Evolutionary conservation across 2,113 vertebrate species (phyloP).

Genomic region (Vulpes vulpes): DNA sequence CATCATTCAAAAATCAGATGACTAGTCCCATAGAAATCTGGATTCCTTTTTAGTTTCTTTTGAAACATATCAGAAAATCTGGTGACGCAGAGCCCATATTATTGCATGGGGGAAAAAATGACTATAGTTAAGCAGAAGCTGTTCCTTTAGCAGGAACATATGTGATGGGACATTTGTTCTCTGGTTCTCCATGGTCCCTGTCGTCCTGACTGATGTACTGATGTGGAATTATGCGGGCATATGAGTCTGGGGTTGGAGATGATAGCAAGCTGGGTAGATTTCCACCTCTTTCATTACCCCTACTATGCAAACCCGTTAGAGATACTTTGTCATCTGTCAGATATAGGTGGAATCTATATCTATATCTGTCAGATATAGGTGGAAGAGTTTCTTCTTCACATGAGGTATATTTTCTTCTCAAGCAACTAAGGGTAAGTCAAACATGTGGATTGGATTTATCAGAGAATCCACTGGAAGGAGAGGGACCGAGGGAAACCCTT

Average conservation of each 20-base stretch:
- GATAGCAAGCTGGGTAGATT: not conserved
- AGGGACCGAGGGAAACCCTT: not conserved
- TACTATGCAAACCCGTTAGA: not conserved
- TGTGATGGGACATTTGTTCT: not conserved
- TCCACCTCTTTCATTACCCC: not conserved
- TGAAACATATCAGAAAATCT: not conserved
- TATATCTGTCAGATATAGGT: no score
- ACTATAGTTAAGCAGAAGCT: not conserved
- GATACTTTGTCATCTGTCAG: not conserved
- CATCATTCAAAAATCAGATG: not conserved
- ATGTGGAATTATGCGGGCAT: not conserved
- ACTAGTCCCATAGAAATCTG: not conserved
- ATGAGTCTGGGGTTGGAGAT: not conserved
- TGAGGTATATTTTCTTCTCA: not conserved
- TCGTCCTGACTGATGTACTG: not conserved
- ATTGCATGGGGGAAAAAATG: rapidly evolving
- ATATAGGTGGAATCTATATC: rapidly evolving
- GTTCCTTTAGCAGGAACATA: not conserved
- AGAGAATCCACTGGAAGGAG: not conserved
- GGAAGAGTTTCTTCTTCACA: not conserved
- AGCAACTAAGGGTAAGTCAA: not conserved
- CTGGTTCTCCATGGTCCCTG: rapidly evolving
- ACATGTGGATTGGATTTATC: not conserved
- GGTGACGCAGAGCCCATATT: not conserved
- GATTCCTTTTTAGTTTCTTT: not conserved